Evolutionary conservation across 2,797 vertebrate genomes (phyloP), one percentile per base, ranked within the genome.

Genomic region (Melopsittacus undulatus): DNA sequence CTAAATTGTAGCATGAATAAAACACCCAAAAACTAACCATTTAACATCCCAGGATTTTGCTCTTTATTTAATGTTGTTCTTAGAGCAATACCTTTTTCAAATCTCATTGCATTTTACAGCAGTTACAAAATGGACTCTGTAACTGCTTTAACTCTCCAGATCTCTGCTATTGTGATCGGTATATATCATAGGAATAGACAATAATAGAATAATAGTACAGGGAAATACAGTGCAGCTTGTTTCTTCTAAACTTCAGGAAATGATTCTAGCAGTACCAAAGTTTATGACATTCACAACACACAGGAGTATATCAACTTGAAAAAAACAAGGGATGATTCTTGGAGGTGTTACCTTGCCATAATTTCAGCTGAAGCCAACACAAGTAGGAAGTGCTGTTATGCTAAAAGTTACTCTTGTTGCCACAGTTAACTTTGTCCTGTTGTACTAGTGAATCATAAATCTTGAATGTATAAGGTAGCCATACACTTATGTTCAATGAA

Each of bases 31-130:
- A 27, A 30, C 36, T 69, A 94, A 91, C 62, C 21, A 61, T 90
- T 95, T 97, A 49, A 73, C 87, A 94, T 94, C 77, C 30, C 9
- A 32, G 48, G 63, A 54, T 96, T 85, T 92, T 4, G 4, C 34
- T 80, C 14, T 67, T 73, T 46, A 67, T 95, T 73, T 86, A 30
- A 73, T 12, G 1, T 27, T 8, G 26, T 82, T 94, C 51, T 81
- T 81, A 49, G 34, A 73, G 22, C 57, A 86, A 46, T 38, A 15
- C 7, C 68, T 23, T 45, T 73, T 89, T 94, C 45, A 4, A 34
- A 56, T 59, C 19, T 67, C 38, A 51, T 59, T 51, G 67, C 49
- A 54, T 81, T 93, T 94, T 66, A 62, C 36, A 78, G 13, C 45
- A 90, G 34, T 68, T 89, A 38, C 48, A 87, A 83, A 94, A 89